phyloP scores from a whole-genome alignment of 2,888 invertebrate genomes.

The Aphidoletes aphidimyza region DNA sequence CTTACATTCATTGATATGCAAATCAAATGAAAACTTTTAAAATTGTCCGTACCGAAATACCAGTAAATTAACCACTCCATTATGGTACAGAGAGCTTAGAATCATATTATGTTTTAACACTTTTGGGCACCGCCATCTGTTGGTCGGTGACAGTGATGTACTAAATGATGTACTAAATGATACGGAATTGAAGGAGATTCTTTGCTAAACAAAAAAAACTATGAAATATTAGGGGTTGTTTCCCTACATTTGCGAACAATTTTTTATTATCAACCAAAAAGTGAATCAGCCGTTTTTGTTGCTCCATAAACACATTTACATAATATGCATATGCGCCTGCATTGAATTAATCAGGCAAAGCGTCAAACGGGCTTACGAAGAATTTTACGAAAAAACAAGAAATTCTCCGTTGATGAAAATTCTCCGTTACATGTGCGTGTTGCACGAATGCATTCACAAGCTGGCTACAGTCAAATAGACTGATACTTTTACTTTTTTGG shows the following conservation, averaged over 20 bases:
- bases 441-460: background rate
- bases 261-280: background rate
- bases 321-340: background rate
- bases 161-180: too few species aligned
- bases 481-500: constrained; percentile 47
- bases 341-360: background rate
- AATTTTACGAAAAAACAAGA: background rate
- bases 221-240: background rate
- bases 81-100: too few species aligned
- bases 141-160: too few species aligned
- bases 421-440: constrained; percentile 36
- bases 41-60: too few species aligned
- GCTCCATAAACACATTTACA: constrained; percentile 45
- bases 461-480: background rate
- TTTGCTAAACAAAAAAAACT: too few species aligned
- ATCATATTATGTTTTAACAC: too few species aligned
- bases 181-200: too few species aligned
- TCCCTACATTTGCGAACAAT: background rate
- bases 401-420: too few species aligned
- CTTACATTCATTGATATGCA: too few species aligned
- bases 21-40: too few species aligned
- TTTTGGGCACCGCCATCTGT: too few species aligned
- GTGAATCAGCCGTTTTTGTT: constrained; percentile 25
- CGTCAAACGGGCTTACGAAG: background rate
- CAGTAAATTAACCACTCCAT: too few species aligned